phyloP scores from a whole-genome alignment of 2,797 vertebrate genomes.

The Pipistrellus kuhlii region DNA sequence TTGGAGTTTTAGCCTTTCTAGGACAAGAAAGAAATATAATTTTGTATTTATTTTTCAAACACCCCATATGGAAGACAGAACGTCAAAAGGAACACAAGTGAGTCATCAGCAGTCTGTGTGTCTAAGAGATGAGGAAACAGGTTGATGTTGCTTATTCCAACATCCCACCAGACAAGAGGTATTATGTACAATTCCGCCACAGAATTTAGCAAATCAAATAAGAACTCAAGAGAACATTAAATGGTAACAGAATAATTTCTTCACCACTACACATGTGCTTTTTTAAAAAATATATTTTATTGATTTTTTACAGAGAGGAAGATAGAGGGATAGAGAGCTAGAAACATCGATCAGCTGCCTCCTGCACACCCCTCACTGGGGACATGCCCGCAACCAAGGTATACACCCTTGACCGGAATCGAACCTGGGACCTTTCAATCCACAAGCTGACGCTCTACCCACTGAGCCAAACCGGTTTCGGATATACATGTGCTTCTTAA shows the following conservation, averaged over 20 bases:
- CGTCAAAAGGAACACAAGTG: conserved; percentile 6
- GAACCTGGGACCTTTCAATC: too few species aligned
- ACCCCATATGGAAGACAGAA: conserved; percentile 12
- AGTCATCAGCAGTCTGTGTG: background rate
- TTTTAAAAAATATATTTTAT: background rate
- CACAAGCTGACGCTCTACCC: too few species aligned
- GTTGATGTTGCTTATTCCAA: background rate
- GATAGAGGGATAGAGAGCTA: too few species aligned
- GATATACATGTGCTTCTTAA: background rate
- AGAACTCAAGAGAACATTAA: background rate
- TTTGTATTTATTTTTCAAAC: conserved; percentile 43
- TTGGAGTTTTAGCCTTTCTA: background rate
- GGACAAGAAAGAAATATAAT: conserved; percentile 32
- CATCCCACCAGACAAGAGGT: background rate
- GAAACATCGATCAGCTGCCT: too few species aligned
- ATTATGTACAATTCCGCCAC: background rate
- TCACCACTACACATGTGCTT: background rate
- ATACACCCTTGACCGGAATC: too few species aligned
- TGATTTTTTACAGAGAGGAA: too few species aligned
- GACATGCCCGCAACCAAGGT: too few species aligned
- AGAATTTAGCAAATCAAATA: conserved; percentile 1
- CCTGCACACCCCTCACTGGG: too few species aligned
- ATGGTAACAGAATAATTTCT: background rate
- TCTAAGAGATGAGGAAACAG: background rate
- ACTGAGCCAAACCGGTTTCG: too few species aligned